Base-by-base conservation (phyloP, 2,113 vertebrate species). In the Ammospiza nelsoni region DNA sequence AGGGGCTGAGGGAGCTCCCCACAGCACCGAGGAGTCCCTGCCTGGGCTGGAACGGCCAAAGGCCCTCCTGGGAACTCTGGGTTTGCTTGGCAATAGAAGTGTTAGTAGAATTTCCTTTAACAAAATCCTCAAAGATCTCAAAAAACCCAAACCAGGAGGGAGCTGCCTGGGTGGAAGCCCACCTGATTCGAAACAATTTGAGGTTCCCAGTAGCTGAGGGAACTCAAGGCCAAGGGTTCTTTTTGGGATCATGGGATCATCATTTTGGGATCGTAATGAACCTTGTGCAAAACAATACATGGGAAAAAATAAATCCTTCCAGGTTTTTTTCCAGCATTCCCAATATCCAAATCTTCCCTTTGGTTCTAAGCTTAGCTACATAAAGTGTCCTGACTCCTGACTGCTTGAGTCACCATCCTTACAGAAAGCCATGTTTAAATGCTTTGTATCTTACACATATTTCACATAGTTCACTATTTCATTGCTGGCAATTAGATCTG, bases 121-220 rank as follows among this genome's bases (percentile, higher is more conserved):
- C 20, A 57, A 86, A 92, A 80, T 35, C 11, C 43, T 35, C 18
- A 5, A 33, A 57, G 12, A 59, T 55, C 22, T 59, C 24, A 24
- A 67, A 48, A 72, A 23, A 1, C 0, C 3, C 17, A 7, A 59
- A 76, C 72, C 15, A 55, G 12, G 18, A 5, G 4, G 10, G 23
- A 78, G 48, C 16, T 84, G 41, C 29, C 20, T 58, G 46, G n/a
- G 1, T 74, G 46, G 46, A 67, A 78, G 22, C 12, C 16, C 24
- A 15, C 15, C 15, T 44, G 12, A 31, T 37, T 24, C n/a, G 66
- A 79, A 37, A 57, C 8, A 44, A 43, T 17, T 43, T 67, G 66
- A 85, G 11, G 31, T 37, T 71, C 15, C 13, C 48, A 8, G n/a
- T 15, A n/a, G 9, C 52, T 39, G 12, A 52, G 80, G 16, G 27